Evolutionary conservation across 2,888 invertebrate genomes (phyloP), one percentile per base, ranked within the genome.

Genomic region (Drosophila neutralis): DNA sequence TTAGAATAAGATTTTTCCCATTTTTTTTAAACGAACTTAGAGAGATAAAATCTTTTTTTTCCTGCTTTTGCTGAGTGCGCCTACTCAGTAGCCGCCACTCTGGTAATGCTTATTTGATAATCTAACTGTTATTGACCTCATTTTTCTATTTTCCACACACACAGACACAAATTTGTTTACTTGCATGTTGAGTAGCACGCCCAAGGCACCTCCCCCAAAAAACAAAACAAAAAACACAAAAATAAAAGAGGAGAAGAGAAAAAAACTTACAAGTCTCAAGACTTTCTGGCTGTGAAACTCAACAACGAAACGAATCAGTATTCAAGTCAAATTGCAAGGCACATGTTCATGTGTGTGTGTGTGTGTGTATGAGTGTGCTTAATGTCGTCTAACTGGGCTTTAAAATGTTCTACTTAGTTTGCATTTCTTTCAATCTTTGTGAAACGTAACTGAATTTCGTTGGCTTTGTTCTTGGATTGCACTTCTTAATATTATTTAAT

Each of bases 91-190:
- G 24, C 49, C n/a, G 40, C 48, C 60, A 49, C 58, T 70, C 61
- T 74, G 73, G 69, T 76, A 74, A 89, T 82, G 80, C 89, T 83
- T 90, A 89, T 90, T 90, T 87, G 89, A 90, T 90, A 87, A 87
- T 87, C 90, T 86, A 87, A 87, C 90, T 89, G 87, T 82, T 87
- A 87, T 89, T 87, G 87, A 87, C 87, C 87, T 83, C 87, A 79
- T 87, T 87, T 87, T 85, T 89, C 78, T 72, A 69, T 79, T 82
- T 73, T 54, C 79, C 58, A 40, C 61, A 57, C 18, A 36, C 60
- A 58, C 65, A 36, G 72, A 76, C 69, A 72, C 62, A 61, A 72
- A 71, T 80, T 73, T 84, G 84, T 71, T 79, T 75, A 72, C 80
- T 73, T 81, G 73, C 81, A 69, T 71, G 66, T 54, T 60, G 27